Percentiles rank a stretch among this genome's conserved stretches.
phyloP scores from a whole-genome alignment of 1,140 invertebrate genomes.

The Orchesella cincta region DNA sequence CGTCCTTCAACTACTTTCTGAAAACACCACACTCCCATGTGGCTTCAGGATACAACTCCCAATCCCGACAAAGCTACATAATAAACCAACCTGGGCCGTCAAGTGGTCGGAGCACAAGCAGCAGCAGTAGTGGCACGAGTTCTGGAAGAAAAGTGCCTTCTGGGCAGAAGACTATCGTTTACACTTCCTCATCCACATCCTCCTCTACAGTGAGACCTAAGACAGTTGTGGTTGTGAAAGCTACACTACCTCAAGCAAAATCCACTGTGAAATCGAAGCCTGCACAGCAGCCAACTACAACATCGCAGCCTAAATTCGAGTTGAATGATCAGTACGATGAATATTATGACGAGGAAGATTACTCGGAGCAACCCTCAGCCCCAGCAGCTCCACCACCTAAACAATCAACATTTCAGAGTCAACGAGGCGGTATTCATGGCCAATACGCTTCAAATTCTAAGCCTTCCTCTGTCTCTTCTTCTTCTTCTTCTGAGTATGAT shows the following conservation, averaged over 20 bases:
- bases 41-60: constrained; percentile 47
- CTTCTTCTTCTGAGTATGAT: background rate
- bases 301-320: constrained; percentile 23
- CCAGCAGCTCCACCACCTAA: constrained; percentile 8
- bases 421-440: background rate
- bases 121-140: constrained; percentile 20
- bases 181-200: constrained; percentile 29
- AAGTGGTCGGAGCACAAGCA: constrained; percentile 32
- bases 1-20: constrained; percentile 49
- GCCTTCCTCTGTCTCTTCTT: background rate
- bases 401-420: background rate
- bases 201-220: constrained; percentile 23
- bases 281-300: constrained; percentile 2
- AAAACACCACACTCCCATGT: constrained; percentile 46
- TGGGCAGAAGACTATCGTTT: constrained; percentile 46
- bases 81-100: constrained; percentile 39
- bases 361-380: background rate
- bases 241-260: constrained; percentile 12
- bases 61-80: constrained; percentile 44
- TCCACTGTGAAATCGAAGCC: constrained; percentile 8
- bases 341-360: constrained; percentile 43
- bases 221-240: constrained; percentile 17
- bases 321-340: constrained; percentile 36
- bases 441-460: too few relatives aligned
- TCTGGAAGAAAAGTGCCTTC: constrained; percentile 47